Conservation (phyloP, 1,140 invertebrate genomes). For the Tetranychus urticae region DNA sequence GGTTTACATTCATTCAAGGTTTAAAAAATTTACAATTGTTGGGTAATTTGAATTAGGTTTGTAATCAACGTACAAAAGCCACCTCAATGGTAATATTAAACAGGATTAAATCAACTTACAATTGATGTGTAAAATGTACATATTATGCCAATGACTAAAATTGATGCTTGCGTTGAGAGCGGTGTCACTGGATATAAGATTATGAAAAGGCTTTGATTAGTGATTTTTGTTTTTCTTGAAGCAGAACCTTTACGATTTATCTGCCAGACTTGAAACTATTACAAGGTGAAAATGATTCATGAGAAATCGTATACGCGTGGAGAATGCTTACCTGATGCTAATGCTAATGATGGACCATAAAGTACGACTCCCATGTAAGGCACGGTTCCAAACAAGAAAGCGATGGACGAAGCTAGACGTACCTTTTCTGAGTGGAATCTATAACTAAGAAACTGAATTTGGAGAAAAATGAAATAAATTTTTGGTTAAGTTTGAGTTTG, state of each 20-base stretch:
- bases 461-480: background rate
- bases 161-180: constrained; percentile 20
- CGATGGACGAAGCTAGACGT: constrained; percentile 7
- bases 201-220: too few species aligned
- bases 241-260: too few species aligned
- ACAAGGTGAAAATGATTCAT: too few species aligned
- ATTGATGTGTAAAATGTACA: constrained; percentile 27
- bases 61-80: background rate
- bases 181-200: constrained; percentile 21
- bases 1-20: too few species aligned
- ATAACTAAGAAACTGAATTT: constrained; percentile 1
- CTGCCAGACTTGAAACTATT: too few species aligned
- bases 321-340: constrained; percentile 20
- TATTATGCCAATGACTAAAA: constrained; percentile 22
- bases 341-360: constrained; percentile 25
- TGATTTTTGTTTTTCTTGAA: too few species aligned
- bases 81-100: background rate
- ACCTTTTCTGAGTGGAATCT: background rate
- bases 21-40: too few species aligned
- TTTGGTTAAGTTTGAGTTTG: too few species aligned
- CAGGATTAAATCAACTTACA: constrained; percentile 15
- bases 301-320: too few species aligned
- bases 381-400: constrained; percentile 17
- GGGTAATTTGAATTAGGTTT: too few species aligned
- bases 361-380: constrained; percentile 26